Evolutionary conservation across 2,888 invertebrate species (phyloP).

Genomic region (Tinea pellionella): DNA sequence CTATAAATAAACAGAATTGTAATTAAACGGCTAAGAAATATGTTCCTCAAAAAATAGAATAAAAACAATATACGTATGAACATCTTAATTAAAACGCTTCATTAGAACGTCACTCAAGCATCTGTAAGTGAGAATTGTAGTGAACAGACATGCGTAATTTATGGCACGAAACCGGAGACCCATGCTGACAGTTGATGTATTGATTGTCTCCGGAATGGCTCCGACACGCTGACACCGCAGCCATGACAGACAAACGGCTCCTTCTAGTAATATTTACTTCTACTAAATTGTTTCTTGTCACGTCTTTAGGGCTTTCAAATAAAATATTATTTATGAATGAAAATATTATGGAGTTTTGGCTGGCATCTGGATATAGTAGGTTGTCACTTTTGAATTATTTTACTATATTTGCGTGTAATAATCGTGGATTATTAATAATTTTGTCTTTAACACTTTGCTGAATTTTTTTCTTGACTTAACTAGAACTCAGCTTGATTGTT

Average conservation of each 20-base stretch:
- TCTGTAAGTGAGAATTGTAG: constrained; percentile 11
- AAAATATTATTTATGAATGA: neutral
- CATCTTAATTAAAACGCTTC: constrained; percentile 12
- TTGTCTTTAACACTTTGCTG: too few relatives aligned
- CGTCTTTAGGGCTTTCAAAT: neutral
- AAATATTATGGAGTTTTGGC: too few relatives aligned
- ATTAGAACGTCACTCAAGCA: constrained; percentile 11
- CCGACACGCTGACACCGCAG: constrained; percentile 8
- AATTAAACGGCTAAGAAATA: neutral
- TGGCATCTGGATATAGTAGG: too few relatives aligned
- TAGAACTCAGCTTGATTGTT: too few relatives aligned
- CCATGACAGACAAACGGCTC: constrained; percentile 5
- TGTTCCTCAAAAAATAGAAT: neutral
- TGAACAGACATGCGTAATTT: constrained; percentile 14
- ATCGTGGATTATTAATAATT: too few relatives aligned
- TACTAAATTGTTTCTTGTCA: constrained; percentile 8
- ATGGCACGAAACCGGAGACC: constrained; percentile 11
- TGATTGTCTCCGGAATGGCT: constrained; percentile 13
- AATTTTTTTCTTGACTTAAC: too few relatives aligned
- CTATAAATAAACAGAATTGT: neutral
- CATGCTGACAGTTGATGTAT: constrained; percentile 12
- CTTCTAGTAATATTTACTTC: constrained; percentile 6
- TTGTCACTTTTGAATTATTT: too few relatives aligned
- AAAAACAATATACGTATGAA: neutral
- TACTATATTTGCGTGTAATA: too few relatives aligned